These are phyloP conservation scores for Odocoileus virginianus DNA, from an alignment of 2,113 vertebrate genomes.

Conservation along the genomic window DNA sequence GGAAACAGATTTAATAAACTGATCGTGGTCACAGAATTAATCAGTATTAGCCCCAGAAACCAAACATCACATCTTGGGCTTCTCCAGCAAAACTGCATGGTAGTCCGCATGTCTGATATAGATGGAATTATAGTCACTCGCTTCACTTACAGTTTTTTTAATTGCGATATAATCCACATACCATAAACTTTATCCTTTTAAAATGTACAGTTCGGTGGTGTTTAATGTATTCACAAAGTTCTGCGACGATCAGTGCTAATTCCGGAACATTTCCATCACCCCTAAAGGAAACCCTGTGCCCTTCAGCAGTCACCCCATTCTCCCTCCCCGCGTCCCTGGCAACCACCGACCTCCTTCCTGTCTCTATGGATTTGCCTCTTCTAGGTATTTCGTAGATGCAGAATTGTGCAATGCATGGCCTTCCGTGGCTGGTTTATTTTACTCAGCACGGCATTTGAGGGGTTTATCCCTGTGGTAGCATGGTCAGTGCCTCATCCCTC, in stretches of 20 bases:
- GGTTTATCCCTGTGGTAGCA: fast-evolving
- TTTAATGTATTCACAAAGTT: background rate
- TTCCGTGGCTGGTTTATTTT: background rate
- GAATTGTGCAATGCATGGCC: fast-evolving
- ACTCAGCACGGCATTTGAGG: background rate
- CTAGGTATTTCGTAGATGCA: background rate
- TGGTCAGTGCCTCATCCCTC: background rate
- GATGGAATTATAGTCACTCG: background rate
- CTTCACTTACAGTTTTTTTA: background rate
- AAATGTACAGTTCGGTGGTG: background rate
- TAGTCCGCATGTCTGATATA: background rate
- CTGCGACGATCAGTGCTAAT: background rate
- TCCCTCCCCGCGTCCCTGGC: fast-evolving
- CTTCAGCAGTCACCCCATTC: background rate
- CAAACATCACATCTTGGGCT: background rate
- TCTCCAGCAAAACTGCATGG: background rate
- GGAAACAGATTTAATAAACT: background rate
- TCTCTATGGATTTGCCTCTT: background rate
- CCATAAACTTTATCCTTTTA: background rate
- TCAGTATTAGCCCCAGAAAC: background rate
- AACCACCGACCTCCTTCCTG: background rate
- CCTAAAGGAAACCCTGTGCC: background rate
- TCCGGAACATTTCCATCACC: background rate
- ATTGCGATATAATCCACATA: background rate
- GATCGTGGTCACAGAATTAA: background rate